A percentile compares a stretch with the other conserved stretches of the same genome.
These are phyloP conservation scores for Heliocidaris erythrogramma DNA, from an alignment of 35 echinoderm and acorn worm species.

Conservation along the genomic window DNA sequence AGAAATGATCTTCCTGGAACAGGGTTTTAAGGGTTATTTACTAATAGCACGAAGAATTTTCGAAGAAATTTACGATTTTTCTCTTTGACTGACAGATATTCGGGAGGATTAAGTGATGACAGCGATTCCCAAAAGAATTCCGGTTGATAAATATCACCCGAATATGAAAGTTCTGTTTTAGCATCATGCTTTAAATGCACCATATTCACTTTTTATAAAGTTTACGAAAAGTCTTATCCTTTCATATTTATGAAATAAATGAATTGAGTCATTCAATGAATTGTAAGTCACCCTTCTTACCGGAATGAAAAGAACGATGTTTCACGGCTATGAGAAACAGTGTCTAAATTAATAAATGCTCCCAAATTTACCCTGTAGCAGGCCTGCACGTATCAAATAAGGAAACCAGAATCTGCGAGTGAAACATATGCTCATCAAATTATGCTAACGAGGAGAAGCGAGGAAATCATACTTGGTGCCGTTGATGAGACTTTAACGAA, in stretches of 20 bases:
- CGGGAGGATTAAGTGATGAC: too few relatives aligned
- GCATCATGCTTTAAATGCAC: too few relatives aligned
- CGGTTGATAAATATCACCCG: too few relatives aligned
- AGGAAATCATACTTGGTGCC: neutral
- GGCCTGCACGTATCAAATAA: neutral
- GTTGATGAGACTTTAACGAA: slow-evolving; percentile 5
- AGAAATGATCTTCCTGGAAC: too few relatives aligned
- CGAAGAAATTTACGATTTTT: neutral
- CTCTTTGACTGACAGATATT: too few relatives aligned
- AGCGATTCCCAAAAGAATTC: neutral
- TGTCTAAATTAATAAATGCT: slow-evolving; percentile 1
- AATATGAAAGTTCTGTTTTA: too few relatives aligned
- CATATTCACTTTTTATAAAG: too few relatives aligned
- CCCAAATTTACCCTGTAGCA: neutral
- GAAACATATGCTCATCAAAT: slow-evolving; percentile 18
- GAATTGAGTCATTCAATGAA: neutral
- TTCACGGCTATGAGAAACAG: neutral
- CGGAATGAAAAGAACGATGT: neutral
- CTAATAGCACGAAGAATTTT: neutral
- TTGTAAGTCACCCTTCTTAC: neutral
- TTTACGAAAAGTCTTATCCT: too few relatives aligned
- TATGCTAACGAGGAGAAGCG: neutral
- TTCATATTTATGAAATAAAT: too few relatives aligned
- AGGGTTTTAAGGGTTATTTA: too few relatives aligned
- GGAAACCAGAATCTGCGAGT: neutral